Evolutionary conservation across 2,113 vertebrate species (phyloP).

Genomic region (Cacatua alba): DNA sequence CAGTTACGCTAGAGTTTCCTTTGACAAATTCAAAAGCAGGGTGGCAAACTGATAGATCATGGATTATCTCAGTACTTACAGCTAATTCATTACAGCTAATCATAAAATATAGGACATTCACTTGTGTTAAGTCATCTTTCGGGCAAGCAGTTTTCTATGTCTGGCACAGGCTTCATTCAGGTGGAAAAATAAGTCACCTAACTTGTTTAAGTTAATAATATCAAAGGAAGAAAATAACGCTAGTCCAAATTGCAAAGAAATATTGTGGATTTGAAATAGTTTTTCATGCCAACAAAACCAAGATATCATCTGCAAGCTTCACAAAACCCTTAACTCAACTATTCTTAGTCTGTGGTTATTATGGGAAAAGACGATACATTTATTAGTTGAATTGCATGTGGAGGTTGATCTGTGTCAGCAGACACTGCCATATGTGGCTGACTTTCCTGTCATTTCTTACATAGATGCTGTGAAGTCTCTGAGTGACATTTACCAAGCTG

Average conservation of each 20-base stretch:
- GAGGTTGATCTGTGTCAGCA: background rate
- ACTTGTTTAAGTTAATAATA: background rate
- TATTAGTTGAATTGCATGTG: background rate
- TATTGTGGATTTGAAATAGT: background rate
- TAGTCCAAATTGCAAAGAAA: background rate
- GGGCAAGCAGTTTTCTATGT: background rate
- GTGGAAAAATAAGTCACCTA: background rate
- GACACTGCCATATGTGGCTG: background rate
- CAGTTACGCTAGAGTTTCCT: background rate
- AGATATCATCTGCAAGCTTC: background rate
- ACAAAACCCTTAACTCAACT: background rate
- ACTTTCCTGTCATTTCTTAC: conserved; percentile 22
- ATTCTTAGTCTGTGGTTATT: background rate
- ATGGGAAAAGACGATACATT: background rate
- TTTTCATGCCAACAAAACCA: background rate
- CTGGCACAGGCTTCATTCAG: background rate
- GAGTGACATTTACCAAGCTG: background rate
- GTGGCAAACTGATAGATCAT: background rate
- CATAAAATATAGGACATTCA: background rate
- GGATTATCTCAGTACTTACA: background rate
- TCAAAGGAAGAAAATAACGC: background rate
- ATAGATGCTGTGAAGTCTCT: background rate
- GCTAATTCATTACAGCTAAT: background rate
- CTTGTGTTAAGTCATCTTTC: background rate
- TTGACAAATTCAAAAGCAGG: background rate